phyloP scores from a whole-genome alignment of 2,113 vertebrate genomes.

The Rallus limicola region DNA sequence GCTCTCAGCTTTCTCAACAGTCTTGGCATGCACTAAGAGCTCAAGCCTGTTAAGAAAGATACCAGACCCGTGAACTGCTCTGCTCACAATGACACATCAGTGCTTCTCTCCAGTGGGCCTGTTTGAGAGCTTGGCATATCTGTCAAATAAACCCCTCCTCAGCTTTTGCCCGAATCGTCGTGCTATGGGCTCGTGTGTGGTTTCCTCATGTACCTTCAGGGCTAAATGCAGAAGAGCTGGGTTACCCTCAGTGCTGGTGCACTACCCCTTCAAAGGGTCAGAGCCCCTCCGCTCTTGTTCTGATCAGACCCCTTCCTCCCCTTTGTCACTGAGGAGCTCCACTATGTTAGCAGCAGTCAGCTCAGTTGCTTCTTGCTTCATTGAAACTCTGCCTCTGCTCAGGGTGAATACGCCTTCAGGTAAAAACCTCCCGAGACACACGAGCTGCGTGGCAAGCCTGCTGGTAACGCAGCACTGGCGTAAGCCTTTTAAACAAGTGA shows the following conservation, averaged over 20 bases:
- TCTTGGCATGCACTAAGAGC: not conserved
- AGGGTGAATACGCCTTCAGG: not conserved
- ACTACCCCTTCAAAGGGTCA: not conserved
- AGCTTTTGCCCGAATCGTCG: fast-evolving
- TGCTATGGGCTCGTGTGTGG: not conserved
- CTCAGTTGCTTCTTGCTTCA: not conserved
- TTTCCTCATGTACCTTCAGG: not conserved
- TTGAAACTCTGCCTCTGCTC: not conserved
- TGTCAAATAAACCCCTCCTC: not conserved
- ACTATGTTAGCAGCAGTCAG: not conserved
- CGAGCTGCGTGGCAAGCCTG: fast-evolving
- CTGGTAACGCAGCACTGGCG: not conserved
- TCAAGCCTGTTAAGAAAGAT: not conserved
- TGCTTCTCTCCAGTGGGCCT: not conserved
- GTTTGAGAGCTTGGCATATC: not conserved
- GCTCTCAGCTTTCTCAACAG: not conserved
- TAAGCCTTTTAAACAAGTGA: not conserved
- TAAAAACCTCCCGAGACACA: not conserved
- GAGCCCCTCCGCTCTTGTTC: not conserved
- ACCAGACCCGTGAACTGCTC: not conserved
- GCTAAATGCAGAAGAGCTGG: not conserved
- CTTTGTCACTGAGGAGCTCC: not conserved
- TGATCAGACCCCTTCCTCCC: not conserved
- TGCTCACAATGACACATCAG: not conserved
- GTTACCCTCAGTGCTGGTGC: not conserved